Conservation (phyloP, 1,140 invertebrate species). For the Bombus fervidus region DNA sequence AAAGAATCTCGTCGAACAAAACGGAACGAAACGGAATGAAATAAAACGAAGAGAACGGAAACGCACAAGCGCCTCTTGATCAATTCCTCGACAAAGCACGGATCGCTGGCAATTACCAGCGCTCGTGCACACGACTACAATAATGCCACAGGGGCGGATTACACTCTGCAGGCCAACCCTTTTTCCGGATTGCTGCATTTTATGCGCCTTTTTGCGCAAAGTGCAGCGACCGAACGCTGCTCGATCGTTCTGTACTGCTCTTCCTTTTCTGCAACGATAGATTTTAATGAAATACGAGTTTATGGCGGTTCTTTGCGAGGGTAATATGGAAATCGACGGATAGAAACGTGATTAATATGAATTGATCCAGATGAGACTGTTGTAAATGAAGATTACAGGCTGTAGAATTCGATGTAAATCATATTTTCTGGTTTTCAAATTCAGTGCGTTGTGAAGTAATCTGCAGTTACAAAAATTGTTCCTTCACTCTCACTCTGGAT, state of each 20-base stretch:
- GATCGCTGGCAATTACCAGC: conserved; percentile 24
- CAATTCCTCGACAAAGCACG: conserved; percentile 18
- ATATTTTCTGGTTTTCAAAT: not conserved
- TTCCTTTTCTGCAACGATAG: not conserved
- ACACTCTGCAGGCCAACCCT: conserved; percentile 1
- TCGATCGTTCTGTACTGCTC: not conserved
- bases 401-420: too few species aligned
- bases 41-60: not conserved
- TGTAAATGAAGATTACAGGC: too few species aligned
- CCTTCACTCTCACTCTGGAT: too few species aligned
- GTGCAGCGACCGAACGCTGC: not conserved
- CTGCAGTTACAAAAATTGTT: too few species aligned
- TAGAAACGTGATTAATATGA: not conserved
- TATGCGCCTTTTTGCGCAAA: conserved; percentile 1
- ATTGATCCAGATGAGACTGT: not conserved
- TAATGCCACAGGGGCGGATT: conserved; percentile 6
- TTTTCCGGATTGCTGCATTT: conserved; percentile 7
- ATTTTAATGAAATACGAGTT: conserved; percentile 3
- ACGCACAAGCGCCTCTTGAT: conserved; percentile 19
- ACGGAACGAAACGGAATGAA: not conserved
- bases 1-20: not conserved
- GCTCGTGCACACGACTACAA: not conserved
- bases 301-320: not conserved
- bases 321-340: not conserved
- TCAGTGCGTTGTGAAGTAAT: not conserved